phyloP scores from a whole-genome alignment of 2,113 vertebrate genomes.

The Maccullochella peelii region DNA sequence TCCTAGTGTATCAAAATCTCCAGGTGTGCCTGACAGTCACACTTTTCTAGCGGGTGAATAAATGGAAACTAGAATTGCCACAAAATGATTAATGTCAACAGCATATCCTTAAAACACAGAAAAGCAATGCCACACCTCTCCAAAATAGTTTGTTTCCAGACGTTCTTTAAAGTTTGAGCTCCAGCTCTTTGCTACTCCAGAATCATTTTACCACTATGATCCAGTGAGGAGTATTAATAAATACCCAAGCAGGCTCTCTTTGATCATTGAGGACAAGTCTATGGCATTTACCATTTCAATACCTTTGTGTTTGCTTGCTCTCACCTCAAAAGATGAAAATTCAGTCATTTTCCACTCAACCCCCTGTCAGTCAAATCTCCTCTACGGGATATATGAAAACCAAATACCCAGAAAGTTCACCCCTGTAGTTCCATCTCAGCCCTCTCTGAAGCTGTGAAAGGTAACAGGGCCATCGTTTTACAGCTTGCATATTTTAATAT shows the following conservation, averaged over 20 bases:
- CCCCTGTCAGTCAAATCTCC: constrained; percentile 52
- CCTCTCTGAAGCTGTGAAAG: constrained; percentile 20
- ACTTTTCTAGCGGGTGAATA: neutral
- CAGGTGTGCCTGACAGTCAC: neutral
- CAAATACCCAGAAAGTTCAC: constrained; percentile 18
- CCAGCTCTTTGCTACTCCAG: neutral
- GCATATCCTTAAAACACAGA: neutral
- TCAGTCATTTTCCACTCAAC: constrained; percentile 45
- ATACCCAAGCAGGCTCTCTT: constrained; percentile 30
- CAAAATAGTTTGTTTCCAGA: neutral
- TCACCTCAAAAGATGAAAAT: constrained; percentile 58
- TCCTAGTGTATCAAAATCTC: neutral
- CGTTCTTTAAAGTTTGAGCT: constrained; percentile 10
- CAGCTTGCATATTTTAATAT: constrained; percentile 3
- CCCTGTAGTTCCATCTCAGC: neutral
- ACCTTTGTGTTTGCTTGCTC: constrained; percentile 56
- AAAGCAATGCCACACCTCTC: neutral
- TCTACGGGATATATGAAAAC: constrained; percentile 19
- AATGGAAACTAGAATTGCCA: neutral
- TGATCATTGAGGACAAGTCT: constrained; percentile 47
- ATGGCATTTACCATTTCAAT: constrained; percentile 56
- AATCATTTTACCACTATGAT: constrained; percentile 27
- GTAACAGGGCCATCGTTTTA: neutral
- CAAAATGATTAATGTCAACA: constrained; percentile 28
- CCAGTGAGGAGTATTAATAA: constrained; percentile 28